Evolutionary conservation across 2,113 vertebrate genomes (phyloP).

Genomic region (Gavia stellata): DNA sequence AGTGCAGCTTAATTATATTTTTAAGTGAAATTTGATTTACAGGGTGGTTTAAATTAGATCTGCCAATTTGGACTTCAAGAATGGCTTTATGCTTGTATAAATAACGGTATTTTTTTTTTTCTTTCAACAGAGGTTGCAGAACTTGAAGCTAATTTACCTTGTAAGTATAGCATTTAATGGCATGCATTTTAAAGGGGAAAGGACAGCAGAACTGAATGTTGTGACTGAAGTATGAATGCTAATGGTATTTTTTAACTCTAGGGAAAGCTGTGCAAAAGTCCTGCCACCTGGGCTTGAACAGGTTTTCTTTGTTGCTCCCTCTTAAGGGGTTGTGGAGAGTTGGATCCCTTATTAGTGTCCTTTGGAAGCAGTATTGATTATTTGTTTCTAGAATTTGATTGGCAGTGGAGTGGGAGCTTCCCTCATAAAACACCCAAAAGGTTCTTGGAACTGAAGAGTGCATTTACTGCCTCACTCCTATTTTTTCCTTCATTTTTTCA

Average conservation of each 20-base stretch:
- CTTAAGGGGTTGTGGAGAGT: background rate
- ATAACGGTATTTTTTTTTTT: constrained; percentile 42
- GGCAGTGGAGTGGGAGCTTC: background rate
- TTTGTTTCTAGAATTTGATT: background rate
- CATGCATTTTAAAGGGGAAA: background rate
- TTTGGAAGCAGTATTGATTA: background rate
- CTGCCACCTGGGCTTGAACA: background rate
- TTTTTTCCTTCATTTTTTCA: background rate
- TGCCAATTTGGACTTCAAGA: background rate
- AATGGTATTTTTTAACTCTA: background rate
- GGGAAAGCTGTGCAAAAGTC: background rate
- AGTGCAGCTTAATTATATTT: background rate
- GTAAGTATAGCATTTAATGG: constrained; percentile 79
- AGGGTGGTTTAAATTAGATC: background rate
- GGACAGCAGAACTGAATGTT: background rate
- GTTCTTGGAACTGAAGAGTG: background rate
- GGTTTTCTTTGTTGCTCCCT: background rate
- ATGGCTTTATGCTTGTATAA: background rate
- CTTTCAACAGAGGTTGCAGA: constrained; percentile 92
- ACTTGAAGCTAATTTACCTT: constrained; percentile 94
- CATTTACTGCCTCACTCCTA: background rate
- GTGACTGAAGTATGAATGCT: background rate
- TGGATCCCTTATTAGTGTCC: background rate
- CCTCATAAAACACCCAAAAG: background rate
- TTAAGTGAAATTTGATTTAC: background rate